Evolutionary conservation across 2,888 invertebrate genomes (phyloP).

Genomic region (Laothoe populi): DNA sequence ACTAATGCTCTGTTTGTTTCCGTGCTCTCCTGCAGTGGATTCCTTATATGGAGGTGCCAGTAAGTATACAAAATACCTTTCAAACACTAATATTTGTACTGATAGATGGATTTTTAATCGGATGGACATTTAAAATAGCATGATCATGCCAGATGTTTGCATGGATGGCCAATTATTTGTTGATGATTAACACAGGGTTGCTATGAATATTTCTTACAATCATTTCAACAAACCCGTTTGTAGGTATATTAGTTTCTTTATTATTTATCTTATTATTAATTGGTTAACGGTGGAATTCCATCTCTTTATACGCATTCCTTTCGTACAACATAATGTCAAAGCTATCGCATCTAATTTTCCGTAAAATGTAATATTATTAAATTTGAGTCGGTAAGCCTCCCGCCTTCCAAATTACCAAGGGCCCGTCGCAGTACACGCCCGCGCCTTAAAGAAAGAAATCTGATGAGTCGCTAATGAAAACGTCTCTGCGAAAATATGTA

Average conservation of each 20-base stretch:
- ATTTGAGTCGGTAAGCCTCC: conserved; percentile 54
- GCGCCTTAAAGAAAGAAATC: conserved; percentile 57
- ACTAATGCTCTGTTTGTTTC: conserved; percentile 75
- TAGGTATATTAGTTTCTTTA: conserved; percentile 1
- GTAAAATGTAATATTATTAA: conserved; percentile 58
- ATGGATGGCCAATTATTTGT: neutral
- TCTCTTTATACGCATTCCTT: conserved; percentile 45
- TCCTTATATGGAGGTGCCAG: conserved; percentile 90
- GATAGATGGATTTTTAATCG: conserved; percentile 1
- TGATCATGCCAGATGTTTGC: conserved; percentile 21
- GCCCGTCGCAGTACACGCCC: conserved; percentile 51
- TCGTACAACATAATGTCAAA: conserved; percentile 48
- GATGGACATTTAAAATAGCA: conserved; percentile 26
- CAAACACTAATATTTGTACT: conserved; percentile 31
- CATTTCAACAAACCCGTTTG: neutral
- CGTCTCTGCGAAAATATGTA: conserved; percentile 62
- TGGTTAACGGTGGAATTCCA: conserved; percentile 46
- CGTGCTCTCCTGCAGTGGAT: conserved; percentile 86
- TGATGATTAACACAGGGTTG: conserved; percentile 12
- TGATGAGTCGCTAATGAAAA: conserved; percentile 73
- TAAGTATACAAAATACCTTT: conserved; percentile 72
- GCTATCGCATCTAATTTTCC: conserved; percentile 58
- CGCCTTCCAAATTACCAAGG: conserved; percentile 45
- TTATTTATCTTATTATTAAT: conserved; percentile 32
- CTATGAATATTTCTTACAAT: conserved; percentile 1